These are phyloP conservation scores for Junonia oenone DNA, from an alignment of 2,888 invertebrate genomes.

Conservation along the genomic window DNA sequence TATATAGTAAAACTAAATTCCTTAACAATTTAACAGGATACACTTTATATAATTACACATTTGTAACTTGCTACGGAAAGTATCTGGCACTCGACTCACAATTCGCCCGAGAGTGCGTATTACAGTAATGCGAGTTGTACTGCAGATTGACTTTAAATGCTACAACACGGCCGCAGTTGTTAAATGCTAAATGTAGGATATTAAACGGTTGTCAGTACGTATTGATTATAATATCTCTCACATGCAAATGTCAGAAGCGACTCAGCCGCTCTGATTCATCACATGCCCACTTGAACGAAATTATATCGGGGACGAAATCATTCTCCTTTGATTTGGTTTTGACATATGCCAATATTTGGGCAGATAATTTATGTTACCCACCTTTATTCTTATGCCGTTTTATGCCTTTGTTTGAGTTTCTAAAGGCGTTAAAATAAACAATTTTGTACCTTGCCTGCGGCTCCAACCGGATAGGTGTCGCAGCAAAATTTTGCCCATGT, in stretches of 20 bases:
- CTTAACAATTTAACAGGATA: background rate
- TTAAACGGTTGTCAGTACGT: slow-evolving; percentile 18
- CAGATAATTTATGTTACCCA: background rate
- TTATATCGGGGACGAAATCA: background rate
- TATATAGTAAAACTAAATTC: too few relatives aligned
- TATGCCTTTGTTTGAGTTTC: too few relatives aligned
- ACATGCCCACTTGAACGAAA: slow-evolving; percentile 5
- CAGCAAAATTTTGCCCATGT: too few relatives aligned
- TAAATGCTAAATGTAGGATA: slow-evolving; percentile 18
- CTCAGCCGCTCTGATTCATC: slow-evolving; percentile 11
- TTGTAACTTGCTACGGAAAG: background rate
- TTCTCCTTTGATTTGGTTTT: background rate
- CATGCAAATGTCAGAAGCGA: slow-evolving; percentile 17
- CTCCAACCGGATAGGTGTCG: too few relatives aligned
- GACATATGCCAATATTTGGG: background rate
- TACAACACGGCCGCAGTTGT: slow-evolving; percentile 11
- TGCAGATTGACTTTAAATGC: slow-evolving; percentile 16
- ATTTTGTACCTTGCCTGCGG: too few relatives aligned
- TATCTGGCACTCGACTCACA: slow-evolving; percentile 2
- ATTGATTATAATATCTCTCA: slow-evolving; percentile 25
- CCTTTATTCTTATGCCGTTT: too few relatives aligned
- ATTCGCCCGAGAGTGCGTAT: slow-evolving; percentile 14
- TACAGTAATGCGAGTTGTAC: slow-evolving; percentile 10
- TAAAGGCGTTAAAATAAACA: too few relatives aligned
- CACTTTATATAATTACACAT: background rate